Conservation (phyloP, 2,888 invertebrate genomes). For the Colostygia pectinataria region DNA sequence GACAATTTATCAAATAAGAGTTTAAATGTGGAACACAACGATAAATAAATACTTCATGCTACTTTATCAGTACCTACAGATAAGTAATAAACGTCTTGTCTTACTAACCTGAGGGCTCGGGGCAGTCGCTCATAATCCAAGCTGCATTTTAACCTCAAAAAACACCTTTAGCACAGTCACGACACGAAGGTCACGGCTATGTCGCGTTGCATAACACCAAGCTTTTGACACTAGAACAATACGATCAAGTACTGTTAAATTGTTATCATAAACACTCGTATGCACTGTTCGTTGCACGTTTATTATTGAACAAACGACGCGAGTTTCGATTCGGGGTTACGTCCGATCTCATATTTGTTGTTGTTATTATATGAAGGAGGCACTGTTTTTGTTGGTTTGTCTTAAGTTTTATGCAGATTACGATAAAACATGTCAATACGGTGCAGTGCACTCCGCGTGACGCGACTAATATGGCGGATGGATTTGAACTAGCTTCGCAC, state of each 20-base stretch:
- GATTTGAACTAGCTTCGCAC: constrained; percentile 70
- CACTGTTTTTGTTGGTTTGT: constrained; percentile 67
- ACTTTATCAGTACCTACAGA: constrained; percentile 53
- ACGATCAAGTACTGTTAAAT: constrained; percentile 73
- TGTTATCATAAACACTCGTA: constrained; percentile 81
- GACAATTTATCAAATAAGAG: constrained; percentile 30
- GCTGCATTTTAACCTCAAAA: constrained; percentile 82
- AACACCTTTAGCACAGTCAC: constrained; percentile 75
- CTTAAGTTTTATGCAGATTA: constrained; percentile 71
- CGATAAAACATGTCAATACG: constrained; percentile 79
- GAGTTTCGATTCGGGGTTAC: constrained; percentile 62
- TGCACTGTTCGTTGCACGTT: constrained; percentile 79
- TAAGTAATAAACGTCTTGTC: constrained; percentile 64
- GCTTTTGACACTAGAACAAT: constrained; percentile 69
- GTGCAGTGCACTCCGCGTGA: constrained; percentile 79
- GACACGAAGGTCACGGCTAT: constrained; percentile 80
- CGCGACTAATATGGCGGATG: constrained; percentile 83
- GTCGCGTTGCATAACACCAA: constrained; percentile 76
- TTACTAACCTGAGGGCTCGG: constrained; percentile 79
- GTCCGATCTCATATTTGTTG: constrained; percentile 70
- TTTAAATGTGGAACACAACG: constrained; percentile 61
- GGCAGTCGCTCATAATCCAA: constrained; percentile 79
- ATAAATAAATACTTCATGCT: constrained; percentile 62
- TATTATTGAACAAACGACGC: constrained; percentile 70
- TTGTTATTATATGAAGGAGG: constrained; percentile 59